Conservation (phyloP, 2,113 vertebrate species). For the Engystomops pustulosus region DNA sequence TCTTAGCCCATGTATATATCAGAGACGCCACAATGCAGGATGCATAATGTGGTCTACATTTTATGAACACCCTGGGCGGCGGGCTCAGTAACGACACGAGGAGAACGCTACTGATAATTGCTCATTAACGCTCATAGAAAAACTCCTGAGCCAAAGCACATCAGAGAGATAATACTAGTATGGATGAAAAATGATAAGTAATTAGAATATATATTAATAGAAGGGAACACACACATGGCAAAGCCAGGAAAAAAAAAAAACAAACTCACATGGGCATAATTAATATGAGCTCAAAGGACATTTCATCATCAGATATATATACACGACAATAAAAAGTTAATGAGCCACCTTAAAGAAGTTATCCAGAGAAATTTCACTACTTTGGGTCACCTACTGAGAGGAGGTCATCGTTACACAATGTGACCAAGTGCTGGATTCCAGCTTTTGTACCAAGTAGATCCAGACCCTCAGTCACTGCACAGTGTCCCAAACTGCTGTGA, state of each 20-base stretch:
- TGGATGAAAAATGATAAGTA: neutral
- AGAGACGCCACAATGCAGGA: neutral
- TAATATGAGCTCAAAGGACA: neutral
- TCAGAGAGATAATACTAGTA: neutral
- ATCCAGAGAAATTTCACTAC: too few relatives aligned
- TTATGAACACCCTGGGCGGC: neutral
- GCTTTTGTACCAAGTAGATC: too few relatives aligned
- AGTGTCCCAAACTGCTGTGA: too few relatives aligned
- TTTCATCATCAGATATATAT: too few relatives aligned
- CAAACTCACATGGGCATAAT: neutral
- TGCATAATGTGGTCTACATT: neutral
- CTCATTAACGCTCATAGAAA: neutral
- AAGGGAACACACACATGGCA: neutral
- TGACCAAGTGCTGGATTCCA: too few relatives aligned
- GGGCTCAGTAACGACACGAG: neutral
- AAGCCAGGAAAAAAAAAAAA: accelerated
- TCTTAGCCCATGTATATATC: neutral
- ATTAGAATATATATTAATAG: neutral
- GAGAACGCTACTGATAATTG: neutral
- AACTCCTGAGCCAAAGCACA: neutral
- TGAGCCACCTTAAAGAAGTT: too few relatives aligned
- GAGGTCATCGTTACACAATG: too few relatives aligned
- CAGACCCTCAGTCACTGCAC: too few relatives aligned
- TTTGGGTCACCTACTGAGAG: too few relatives aligned
- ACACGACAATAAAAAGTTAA: too few relatives aligned